phyloP scores from a whole-genome alignment of 2,113 vertebrate genomes.

The Anseranas semipalmata region DNA sequence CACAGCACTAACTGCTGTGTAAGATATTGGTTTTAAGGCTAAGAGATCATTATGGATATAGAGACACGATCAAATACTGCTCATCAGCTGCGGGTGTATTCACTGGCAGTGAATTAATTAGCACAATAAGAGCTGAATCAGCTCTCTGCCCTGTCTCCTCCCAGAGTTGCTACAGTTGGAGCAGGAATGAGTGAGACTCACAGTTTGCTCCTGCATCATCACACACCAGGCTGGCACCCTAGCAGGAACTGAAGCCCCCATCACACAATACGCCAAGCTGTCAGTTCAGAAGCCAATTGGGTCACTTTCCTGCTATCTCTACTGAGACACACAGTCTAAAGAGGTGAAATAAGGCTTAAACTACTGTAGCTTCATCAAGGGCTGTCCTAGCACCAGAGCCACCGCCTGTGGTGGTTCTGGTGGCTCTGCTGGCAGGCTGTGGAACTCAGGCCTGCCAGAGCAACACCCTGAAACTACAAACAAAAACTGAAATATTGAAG shows the following conservation, averaged over 20 bases:
- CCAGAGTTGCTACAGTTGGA: rapidly evolving
- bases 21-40: not conserved
- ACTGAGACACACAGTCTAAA: not conserved
- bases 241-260: not conserved
- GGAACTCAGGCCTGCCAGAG: rapidly evolving
- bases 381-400: not conserved
- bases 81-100: not conserved
- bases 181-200: not conserved
- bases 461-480: not conserved
- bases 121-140: rapidly evolving
- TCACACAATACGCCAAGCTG: rapidly evolving
- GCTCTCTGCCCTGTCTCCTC: not conserved
- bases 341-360: not conserved
- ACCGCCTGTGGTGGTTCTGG: rapidly evolving
- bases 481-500: rapidly evolving
- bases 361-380: not conserved
- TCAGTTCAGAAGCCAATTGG: not conserved
- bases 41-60: rapidly evolving
- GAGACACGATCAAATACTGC: not conserved
- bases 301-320: not conserved
- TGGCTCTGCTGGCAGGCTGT: not conserved
- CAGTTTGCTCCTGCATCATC: rapidly evolving
- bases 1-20: not conserved
- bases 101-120: rapidly evolving
- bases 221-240: not conserved